Evolutionary conservation across 2,797 vertebrate genomes (phyloP).

Genomic region (Chelidonichthys spinosus): DNA sequence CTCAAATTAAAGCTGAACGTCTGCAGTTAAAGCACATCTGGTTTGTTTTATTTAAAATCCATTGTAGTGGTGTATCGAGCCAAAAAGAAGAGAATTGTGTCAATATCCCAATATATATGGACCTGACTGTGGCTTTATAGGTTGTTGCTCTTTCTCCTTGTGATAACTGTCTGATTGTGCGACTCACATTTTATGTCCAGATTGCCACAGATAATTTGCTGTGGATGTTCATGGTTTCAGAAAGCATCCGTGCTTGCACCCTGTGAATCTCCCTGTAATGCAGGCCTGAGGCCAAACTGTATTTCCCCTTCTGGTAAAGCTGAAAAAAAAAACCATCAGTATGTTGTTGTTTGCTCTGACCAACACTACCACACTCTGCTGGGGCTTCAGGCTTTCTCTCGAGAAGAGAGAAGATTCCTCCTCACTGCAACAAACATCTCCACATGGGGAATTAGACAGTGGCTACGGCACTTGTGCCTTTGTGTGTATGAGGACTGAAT

Average conservation of each 20-base stretch:
- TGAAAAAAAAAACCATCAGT: constrained; percentile 6
- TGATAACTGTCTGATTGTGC: neutral
- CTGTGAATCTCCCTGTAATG: constrained; percentile 7
- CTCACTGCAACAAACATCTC: constrained; percentile 6
- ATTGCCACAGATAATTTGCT: neutral
- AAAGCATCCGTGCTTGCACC: neutral
- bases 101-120: too few relatives aligned
- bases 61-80: too few relatives aligned
- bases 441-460: constrained; percentile 8
- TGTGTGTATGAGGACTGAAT: neutral
- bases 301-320: neutral
- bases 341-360: constrained; percentile 16
- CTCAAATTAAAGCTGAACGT: constrained; percentile 66
- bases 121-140: too few relatives aligned
- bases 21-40: constrained; percentile 43
- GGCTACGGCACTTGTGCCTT: constrained; percentile 10
- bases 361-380: constrained; percentile 20
- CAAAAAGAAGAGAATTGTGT: too few relatives aligned
- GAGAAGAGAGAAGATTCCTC: constrained; percentile 1
- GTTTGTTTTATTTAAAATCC: neutral
- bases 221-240: neutral
- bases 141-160: neutral
- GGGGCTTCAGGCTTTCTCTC: neutral
- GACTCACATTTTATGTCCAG: neutral
- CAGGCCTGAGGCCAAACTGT: neutral